These are phyloP conservation scores for Hirundichthys speculiger DNA, from an alignment of 2,113 vertebrate species.

Conservation along the genomic window DNA sequence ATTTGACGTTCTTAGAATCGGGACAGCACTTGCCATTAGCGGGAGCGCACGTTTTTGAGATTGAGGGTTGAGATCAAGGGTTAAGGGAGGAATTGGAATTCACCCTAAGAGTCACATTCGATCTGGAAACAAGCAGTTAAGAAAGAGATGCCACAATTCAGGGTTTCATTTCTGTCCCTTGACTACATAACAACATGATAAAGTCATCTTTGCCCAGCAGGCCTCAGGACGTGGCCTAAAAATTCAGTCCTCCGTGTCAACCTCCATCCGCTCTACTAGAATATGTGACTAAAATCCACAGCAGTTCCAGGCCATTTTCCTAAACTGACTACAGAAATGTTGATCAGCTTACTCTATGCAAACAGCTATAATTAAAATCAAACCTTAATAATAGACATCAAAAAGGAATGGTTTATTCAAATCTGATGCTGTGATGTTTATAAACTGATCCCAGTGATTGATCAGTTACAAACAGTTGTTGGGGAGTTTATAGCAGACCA, in stretches of 20 bases:
- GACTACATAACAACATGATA: conserved; percentile 43
- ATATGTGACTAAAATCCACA: conserved; percentile 19
- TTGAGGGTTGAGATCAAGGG: too few relatives aligned
- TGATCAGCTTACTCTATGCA: conserved; percentile 4
- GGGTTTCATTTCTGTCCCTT: conserved; percentile 40
- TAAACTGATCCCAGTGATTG: too few relatives aligned
- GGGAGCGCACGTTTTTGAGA: too few relatives aligned
- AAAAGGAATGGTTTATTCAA: too few relatives aligned
- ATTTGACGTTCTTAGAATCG: too few relatives aligned
- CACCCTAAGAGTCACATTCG: conserved; percentile 9
- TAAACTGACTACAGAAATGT: background rate
- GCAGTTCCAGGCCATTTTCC: background rate
- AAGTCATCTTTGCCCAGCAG: conserved; percentile 42
- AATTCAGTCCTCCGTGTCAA: conserved; percentile 39
- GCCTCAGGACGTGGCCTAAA: conserved; percentile 46
- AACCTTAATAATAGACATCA: too few relatives aligned
- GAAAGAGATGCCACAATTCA: conserved; percentile 1
- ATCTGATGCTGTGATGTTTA: too few relatives aligned
- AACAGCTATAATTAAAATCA: conserved; percentile 5
- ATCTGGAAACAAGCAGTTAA: conserved; percentile 10
- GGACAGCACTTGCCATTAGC: too few relatives aligned
- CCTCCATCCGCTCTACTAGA: conserved; percentile 32
- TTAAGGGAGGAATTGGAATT: too few relatives aligned
- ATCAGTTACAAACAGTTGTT: too few relatives aligned
- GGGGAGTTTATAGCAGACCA: background rate